Evolutionary conservation across 30 jellyfish, hydroid and myxozoan genomes (phyloP), one percentile per base, ranked within the genome.

Genomic region (Clytia hemisphaerica): DNA sequence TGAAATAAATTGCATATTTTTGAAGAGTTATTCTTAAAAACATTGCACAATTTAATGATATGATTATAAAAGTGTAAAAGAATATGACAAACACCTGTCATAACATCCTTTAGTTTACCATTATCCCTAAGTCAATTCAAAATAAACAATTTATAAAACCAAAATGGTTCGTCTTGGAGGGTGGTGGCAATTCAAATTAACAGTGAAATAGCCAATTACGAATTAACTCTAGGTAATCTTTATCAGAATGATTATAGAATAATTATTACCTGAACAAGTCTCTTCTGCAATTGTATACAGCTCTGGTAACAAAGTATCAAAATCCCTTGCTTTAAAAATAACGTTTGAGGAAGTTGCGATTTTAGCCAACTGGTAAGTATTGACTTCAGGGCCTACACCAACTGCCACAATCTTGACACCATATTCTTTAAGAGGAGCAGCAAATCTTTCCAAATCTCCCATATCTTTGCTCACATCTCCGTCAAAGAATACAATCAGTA

Each of bases 341-440:
- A 78, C 40, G 6, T 76, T 82, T 24, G 27, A 32, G 1, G 83
- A 58, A 4, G 93, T 83, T 1, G 96, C 93, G 45, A 86, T 59
- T 38, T 86, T 86, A 3, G 38, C 22, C 87, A 86, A 42, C 64
- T 79, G 85, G 65, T 48, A 79, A 1, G 48, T 54, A 61, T 71
- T 75, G 35, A 86, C 94, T 58, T 86, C 96, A 0, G 94, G 94
- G 7, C 96, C 96, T 14, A 86, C 94, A 15, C 96, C 96, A 45
- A 86, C 80, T 4, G 90, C 96, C 12, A 86, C 76, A 24, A 86
- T 92, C 15, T 57, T 86, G 28, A 86, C 96, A 10, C 96, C 96
- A 45, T 58, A 86, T 31, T 77, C 88, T 67, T 86, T 86, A 71
- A 86, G 44, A 2, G 94, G 94, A 37, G 64, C 71, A n/a, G 86